Percentiles rank a stretch among this genome's conserved stretches.
Conservation (phyloP, 2,888 invertebrate species). For the Drosophila peninsularis region DNA sequence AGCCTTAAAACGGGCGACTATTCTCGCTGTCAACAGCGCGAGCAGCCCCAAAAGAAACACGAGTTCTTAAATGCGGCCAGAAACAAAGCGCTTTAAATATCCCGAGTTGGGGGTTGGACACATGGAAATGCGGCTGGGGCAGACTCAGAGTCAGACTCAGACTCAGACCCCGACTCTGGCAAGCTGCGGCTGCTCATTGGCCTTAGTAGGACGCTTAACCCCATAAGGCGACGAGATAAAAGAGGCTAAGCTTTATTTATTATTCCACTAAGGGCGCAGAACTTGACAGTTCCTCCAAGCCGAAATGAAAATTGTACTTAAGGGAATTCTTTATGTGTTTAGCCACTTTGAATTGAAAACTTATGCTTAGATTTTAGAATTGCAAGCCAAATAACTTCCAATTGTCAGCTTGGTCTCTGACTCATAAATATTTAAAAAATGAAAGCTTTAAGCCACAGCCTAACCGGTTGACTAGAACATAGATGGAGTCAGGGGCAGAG, state of each 20-base stretch:
- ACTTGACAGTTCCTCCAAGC: constrained; percentile 9
- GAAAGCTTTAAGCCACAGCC: background rate
- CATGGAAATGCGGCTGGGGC: constrained; percentile 30
- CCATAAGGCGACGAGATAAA: constrained; percentile 54
- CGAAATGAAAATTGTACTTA: constrained; percentile 13
- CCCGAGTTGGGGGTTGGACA: constrained; percentile 10
- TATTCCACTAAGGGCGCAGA: constrained; percentile 21
- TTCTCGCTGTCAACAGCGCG: constrained; percentile 33
- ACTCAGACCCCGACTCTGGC: no score
- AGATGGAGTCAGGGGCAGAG: no score
- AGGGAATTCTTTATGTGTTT: constrained; percentile 11
- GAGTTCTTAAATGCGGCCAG: constrained; percentile 23
- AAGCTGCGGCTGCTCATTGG: constrained; percentile 47
- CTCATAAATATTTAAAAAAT: background rate
- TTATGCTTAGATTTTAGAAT: background rate
- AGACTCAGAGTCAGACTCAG: no score
- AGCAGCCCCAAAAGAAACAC: constrained; percentile 18
- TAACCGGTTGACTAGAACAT: no score
- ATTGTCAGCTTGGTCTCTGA: no score
- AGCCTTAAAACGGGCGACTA: constrained; percentile 30
- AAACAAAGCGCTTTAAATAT: constrained; percentile 62
- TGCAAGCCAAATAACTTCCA: background rate
- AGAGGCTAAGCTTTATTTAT: constrained; percentile 73
- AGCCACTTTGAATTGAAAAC: constrained; percentile 7
- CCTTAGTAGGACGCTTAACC: constrained; percentile 62